phyloP scores from a whole-genome alignment of 2,113 vertebrate species.

The Cinclus mexicanus region DNA sequence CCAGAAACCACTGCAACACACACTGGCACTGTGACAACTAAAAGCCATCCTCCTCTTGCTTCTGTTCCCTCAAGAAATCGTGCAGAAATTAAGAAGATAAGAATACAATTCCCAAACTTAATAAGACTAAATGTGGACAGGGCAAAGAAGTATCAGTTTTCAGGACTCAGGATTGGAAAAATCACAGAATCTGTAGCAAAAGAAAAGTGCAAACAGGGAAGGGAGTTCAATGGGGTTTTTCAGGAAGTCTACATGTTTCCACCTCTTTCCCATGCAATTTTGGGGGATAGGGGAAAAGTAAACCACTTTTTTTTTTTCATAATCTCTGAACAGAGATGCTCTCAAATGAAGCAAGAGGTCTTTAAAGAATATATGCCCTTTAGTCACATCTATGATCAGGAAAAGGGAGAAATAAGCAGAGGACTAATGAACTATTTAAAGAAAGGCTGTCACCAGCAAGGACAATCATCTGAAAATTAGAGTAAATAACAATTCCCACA shows the following conservation, averaged over 20 bases:
- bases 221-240: not conserved
- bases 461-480: not conserved
- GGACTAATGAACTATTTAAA: not conserved
- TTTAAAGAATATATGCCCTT: not conserved
- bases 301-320: not conserved
- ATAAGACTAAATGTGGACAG: not conserved
- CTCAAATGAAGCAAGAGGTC: not conserved
- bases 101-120: not conserved
- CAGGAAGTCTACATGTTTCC: not conserved
- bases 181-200: not conserved
- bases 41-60: not conserved
- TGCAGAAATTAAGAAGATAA: not conserved
- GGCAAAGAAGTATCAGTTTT: not conserved
- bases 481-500: not conserved
- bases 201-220: not conserved
- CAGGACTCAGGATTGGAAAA: not conserved
- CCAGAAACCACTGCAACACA: not conserved
- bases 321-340: not conserved
- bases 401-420: not conserved
- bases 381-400: not conserved
- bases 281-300: fast-evolving
- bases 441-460: not conserved
- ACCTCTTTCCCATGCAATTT: not conserved
- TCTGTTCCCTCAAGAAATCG: not conserved
- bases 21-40: not conserved